These are phyloP conservation scores for Stenoptilia bipunctidactyla DNA, from an alignment of 2,888 invertebrate genomes.

Conservation along the genomic window DNA sequence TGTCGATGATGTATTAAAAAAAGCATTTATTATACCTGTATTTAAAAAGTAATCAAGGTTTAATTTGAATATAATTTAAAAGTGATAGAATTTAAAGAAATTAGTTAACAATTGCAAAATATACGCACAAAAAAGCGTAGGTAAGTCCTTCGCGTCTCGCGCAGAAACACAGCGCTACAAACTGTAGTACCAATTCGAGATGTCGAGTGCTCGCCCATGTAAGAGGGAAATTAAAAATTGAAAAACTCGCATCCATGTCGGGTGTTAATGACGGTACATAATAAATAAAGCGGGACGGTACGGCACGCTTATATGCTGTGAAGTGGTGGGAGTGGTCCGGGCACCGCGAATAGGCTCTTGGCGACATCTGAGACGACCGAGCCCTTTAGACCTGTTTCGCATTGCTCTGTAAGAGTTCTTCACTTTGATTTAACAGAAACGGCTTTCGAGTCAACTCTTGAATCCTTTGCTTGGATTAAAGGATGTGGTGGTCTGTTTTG, in stretches of 20 bases:
- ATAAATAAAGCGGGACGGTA: constrained; percentile 64
- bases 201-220: constrained; percentile 42
- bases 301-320: constrained; percentile 58
- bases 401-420: constrained; percentile 63
- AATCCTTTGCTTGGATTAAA: constrained; percentile 22
- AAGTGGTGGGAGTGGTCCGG: constrained; percentile 67
- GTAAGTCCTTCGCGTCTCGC: too few relatives aligned
- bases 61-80: too few relatives aligned
- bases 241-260: constrained; percentile 66
- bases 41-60: too few relatives aligned
- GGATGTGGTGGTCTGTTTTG: constrained; percentile 5
- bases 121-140: too few relatives aligned
- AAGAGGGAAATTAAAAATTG: constrained; percentile 68
- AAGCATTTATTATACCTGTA: too few relatives aligned
- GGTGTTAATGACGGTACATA: constrained; percentile 69
- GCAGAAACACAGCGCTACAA: neutral
- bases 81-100: too few relatives aligned
- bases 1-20: too few relatives aligned
- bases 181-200: constrained; percentile 46
- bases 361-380: constrained; percentile 66
- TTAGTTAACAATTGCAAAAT: too few relatives aligned
- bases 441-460: constrained; percentile 46
- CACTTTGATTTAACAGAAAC: constrained; percentile 67
- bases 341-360: constrained; percentile 61
- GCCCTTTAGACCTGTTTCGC: constrained; percentile 66